These are phyloP conservation scores for Tenthredo distinguenda DNA, from an alignment of 2,888 invertebrate genomes.

Conservation along the genomic window DNA sequence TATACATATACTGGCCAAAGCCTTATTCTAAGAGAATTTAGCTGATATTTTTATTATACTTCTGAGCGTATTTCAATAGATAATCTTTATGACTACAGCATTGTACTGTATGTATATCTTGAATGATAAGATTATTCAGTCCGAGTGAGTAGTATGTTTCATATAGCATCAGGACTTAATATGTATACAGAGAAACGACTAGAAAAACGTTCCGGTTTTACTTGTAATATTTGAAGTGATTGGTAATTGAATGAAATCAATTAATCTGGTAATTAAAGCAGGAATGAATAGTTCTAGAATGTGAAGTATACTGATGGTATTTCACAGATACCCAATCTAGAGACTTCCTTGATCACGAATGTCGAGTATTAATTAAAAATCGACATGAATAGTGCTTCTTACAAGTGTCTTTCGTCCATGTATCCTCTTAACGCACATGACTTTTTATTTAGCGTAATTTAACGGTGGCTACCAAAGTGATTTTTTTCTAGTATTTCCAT, in stretches of 20 bases:
- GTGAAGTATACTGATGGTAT: not conserved
- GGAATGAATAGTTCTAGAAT: not conserved
- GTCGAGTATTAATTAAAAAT: not conserved
- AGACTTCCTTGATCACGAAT: not conserved
- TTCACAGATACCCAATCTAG: not conserved
- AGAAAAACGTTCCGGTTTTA: not conserved
- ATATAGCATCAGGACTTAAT: not conserved
- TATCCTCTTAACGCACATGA: conserved; percentile 1
- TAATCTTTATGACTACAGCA: not conserved
- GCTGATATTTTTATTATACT: conserved; percentile 23
- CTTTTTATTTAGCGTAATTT: conserved; percentile 25
- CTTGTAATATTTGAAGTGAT: not conserved
- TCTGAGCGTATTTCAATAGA: not conserved
- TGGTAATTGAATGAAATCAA: not conserved
- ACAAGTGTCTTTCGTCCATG: not conserved
- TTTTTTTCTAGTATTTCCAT: conserved; percentile 10
- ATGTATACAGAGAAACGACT: not conserved
- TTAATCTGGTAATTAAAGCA: not conserved
- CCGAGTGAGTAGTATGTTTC: not conserved
- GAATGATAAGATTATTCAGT: not conserved
- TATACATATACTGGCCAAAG: conserved; percentile 1
- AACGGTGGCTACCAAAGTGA: not conserved
- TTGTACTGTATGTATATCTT: not conserved
- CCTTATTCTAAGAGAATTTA: conserved; percentile 18
- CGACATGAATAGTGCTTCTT: not conserved